Percentiles rank a stretch among this genome's conserved stretches.
Conservation (phyloP, 1,140 invertebrate genomes). For the Thaumatotibia leucotreta region DNA sequence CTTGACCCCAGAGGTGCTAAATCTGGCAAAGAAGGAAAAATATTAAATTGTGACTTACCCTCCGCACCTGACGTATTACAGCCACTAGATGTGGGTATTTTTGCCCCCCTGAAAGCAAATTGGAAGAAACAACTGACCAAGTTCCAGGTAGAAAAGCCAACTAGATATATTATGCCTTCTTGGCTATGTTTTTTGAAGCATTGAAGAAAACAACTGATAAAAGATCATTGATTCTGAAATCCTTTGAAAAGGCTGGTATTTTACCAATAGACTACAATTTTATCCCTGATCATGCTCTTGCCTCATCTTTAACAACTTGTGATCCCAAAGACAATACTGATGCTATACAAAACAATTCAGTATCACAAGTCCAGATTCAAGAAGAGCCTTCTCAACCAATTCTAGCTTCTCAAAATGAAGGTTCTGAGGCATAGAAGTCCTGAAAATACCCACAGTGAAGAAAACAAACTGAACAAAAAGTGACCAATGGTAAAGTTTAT, state of each 20-base stretch:
- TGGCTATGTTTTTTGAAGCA: not conserved
- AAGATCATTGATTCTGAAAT: not conserved
- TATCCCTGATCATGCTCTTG: not conserved
- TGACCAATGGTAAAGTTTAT: no score
- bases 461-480: no score
- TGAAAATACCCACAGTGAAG: not conserved
- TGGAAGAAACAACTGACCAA: not conserved
- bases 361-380: not conserved
- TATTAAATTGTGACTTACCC: not conserved
- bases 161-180: not conserved
- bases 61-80: not conserved
- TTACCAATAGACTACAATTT: not conserved
- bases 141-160: not conserved
- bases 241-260: not conserved
- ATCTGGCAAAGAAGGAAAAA: not conserved
- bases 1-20: not conserved
- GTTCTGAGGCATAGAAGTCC: not conserved
- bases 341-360: not conserved
- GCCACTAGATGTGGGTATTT: constrained; percentile 2
- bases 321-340: not conserved
- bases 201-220: not conserved
- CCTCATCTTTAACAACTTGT: not conserved
- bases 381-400: no score
- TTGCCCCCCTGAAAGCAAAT: not conserved
- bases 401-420: no score